Evolutionary conservation across 2,113 vertebrate species (phyloP).

Genomic region (Tachysurus vachellii): DNA sequence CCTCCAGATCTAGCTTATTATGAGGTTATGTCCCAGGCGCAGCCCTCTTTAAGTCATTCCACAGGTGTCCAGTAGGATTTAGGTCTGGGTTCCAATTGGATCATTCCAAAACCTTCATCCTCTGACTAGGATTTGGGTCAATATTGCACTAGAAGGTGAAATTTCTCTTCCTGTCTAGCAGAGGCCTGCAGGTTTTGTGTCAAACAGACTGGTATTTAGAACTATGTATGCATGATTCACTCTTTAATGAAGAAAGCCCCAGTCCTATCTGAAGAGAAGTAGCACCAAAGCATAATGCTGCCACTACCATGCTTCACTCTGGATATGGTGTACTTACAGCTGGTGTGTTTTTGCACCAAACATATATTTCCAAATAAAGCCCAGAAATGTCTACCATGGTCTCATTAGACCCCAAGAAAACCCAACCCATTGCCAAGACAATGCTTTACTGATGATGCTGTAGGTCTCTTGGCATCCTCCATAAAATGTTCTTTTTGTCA

Average conservation of each 20-base stretch:
- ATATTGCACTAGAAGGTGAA: no score
- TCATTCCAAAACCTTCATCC: neutral
- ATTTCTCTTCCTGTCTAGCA: neutral
- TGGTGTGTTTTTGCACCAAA: neutral
- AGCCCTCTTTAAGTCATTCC: neutral
- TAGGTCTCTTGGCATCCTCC: neutral
- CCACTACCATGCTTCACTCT: neutral
- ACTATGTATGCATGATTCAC: neutral
- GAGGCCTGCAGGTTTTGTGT: neutral
- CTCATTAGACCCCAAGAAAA: neutral
- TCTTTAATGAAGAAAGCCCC: no score
- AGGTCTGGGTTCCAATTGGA: neutral
- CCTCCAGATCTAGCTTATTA: neutral
- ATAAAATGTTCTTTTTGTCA: neutral
- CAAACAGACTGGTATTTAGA: neutral
- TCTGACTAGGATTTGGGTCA: neutral
- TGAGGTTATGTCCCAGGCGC: neutral
- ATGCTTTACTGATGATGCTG: neutral
- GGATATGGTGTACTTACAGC: neutral
- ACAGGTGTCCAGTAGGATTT: neutral
- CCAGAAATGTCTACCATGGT: neutral
- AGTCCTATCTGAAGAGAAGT: neutral
- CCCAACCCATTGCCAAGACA: neutral
- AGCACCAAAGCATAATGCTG: neutral
- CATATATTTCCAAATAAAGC: neutral